Evolutionary conservation across 1,140 invertebrate species (phyloP).

Genomic region (Diabrotica undecimpunctata): DNA sequence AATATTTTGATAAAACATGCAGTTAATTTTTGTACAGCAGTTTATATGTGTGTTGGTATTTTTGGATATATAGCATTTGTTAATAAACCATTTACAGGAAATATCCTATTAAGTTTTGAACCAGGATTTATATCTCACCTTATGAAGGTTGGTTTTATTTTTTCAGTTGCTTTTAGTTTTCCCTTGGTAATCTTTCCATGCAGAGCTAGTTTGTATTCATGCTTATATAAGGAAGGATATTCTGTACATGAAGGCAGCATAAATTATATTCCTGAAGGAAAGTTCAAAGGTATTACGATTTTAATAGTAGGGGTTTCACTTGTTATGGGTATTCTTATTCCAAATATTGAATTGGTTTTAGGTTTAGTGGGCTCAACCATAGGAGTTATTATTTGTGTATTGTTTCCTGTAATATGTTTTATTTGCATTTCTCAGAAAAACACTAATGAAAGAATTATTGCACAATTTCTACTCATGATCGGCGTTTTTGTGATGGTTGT

Average conservation of each 20-base stretch:
- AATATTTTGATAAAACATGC: conserved; percentile 82
- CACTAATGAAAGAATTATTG: conserved; percentile 68
- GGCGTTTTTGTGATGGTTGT: conserved; percentile 79
- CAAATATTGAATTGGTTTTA: conserved; percentile 89
- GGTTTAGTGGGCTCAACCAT: conserved; percentile 91
- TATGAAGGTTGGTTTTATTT: conserved; percentile 90
- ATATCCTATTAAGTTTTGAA: conserved; percentile 83
- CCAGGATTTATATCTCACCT: conserved; percentile 76
- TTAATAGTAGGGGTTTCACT: conserved; percentile 73
- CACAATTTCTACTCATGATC: conserved; percentile 69
- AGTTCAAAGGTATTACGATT: conserved; percentile 77
- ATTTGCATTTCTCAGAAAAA: conserved; percentile 68
- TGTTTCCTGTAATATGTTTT: conserved; percentile 81
- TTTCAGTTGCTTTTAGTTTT: conserved; percentile 93
- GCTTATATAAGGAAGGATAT: conserved; percentile 70
- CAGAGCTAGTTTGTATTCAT: conserved; percentile 86
- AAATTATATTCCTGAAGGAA: conserved; percentile 71
- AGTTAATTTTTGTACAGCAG: conserved; percentile 86
- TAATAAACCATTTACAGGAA: conserved; percentile 76
- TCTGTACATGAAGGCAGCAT: conserved; percentile 51
- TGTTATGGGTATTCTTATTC: conserved; percentile 71
- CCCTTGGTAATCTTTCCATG: conserved; percentile 96
- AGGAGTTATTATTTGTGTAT: conserved; percentile 88
- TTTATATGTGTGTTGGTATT: conserved; percentile 83
- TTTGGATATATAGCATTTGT: conserved; percentile 95